Evolutionary conservation across 1,140 invertebrate genomes (phyloP), one percentile per base, ranked within the genome.

Genomic region (Cherax quadricarinatus): DNA sequence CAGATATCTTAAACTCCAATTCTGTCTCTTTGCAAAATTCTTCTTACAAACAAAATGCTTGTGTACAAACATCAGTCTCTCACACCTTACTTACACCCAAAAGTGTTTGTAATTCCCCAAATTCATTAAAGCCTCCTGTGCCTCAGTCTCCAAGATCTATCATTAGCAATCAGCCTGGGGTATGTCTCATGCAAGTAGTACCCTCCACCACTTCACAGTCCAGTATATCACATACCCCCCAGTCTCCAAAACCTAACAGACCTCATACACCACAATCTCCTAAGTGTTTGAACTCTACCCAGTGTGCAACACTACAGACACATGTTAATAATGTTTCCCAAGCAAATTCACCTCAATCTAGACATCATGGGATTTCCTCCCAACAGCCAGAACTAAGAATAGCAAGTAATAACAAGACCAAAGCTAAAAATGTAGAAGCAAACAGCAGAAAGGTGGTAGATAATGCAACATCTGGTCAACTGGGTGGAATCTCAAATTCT

Each of bases 51-150:
- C 78, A 86, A 66, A 86, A 91, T 87, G 83, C 84, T 3, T 91
- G 53, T 91, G 62, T 81, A 91, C 90, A 91, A 82, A 81, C 75
- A 80, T 80, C 90, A 21, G 18, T 51, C 14, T 87, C 90, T 30
- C 84, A 87, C 10, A 51, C 90, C 18, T 81, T 62, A 66, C 57
- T 78, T 48, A 82, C 57, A 6, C 60, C 88, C n/a, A 91, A 91
- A 53, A 66, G 10, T 66, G 18, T 49, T n/a, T 62, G 75, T 85
- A 91, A 62, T 73, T 87, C 85, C 24, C 48, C 87, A 24, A 81
- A 84, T 81, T 30, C 57, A 62, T 91, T 84, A 70, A 91, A 91
- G 86, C 70, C 90, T 86, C 9, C 62, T 66, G 84, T 91, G 73
- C 90, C 83, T 82, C 84, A 81, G 75, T 53, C 90, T 51, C n/a